Base-by-base conservation (phyloP, 2,888 invertebrate genomes). In the Phytoseiulus persimilis region DNA sequence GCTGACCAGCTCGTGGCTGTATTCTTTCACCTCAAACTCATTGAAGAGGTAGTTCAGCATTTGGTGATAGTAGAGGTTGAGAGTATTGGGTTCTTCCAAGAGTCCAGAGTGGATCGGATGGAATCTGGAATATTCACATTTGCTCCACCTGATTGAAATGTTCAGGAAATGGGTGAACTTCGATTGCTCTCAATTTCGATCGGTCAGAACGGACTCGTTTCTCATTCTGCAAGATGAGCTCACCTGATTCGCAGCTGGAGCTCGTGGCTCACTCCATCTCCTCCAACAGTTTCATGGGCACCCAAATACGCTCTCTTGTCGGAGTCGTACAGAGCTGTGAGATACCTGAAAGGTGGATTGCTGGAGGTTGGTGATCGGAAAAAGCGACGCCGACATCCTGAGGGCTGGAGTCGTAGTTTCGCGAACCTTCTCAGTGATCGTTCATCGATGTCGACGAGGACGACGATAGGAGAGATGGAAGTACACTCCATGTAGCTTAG, bases 1-100 rank as follows among this genome's bases (percentile, higher is more conserved):
- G 23, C 45, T 33, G 28, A 39, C 87, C 32, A 87, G 28, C 32
- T 87, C 39, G 32, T 87, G 32, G 33, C 33, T 87, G 87, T 87
- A 45, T n/a, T 87, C 45, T 11, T 32, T 33, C 39, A 39, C 28
- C 6, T 33, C 18, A 39, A 39, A 87, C n/a, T 45, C 87, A 39
- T 87, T 6, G n/a, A 87, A 45, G 11, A 87, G 87, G 32, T 45
- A 87, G 31, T 87, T 32, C 32, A 33, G 87, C 32, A 87, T 33
- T 33, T 87, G 87, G 23, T 87, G 87, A 14, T 87, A 87, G 18
- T 87, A 87, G 9, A 87, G 87, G 14, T 87, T 45, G 3, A 32
- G 32, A 11, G 87, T 87, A 33, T 65, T 65, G 23, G 65, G 65
- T 18, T 65, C 65, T 28, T 65, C 65, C 28, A 65, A 23, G 65